Evolutionary conservation across 2,888 invertebrate genomes (phyloP), one percentile per base, ranked within the genome.

Genomic region (Yponomeuta cagnagella): DNA sequence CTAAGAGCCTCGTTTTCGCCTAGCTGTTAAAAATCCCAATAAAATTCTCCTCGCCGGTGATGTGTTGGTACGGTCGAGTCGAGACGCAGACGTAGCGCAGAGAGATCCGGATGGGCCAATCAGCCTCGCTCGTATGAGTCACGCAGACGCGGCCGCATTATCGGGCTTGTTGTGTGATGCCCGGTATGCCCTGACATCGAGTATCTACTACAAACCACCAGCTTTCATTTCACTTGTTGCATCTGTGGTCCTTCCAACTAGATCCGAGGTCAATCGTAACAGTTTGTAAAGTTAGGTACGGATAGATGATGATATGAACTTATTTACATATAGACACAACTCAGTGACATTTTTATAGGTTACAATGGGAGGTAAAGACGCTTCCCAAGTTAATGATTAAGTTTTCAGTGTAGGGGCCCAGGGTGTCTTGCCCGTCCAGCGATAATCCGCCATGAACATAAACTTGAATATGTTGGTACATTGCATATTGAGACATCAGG

Each of bases 61-160:
- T 58, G 52, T 79, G 81, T 23, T 23, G 23, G 23, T 81, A 83
- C 82, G 84, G 84, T 87, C 86, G 80, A 84, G 81, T 85, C 79
- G 85, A 58, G 64, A 23, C 30, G 64, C 64, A 63, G 15, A 63
- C 63, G 23, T 2, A 86, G 84, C 86, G 76, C 75, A 79, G 80
- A 82, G 82, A 82, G 83, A 82, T 82, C 88, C 88, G 90, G 91
- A 91, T 90, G 89, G 82, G 79, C 85, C 89, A 90, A 90, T 91
- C 88, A 88, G 80, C 81, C 15, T 58, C 52, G 52, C 52, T 12
- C 79, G 80, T 78, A 81, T 89, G 89, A 89, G 83, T 90, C 89
- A 90, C 81, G 80, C 84, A 77, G 83, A 23, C 58, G 67, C 70
- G n/a, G 63, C 48, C 23, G 72, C 71, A 30, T 23, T 23, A 23